Percentiles rank a stretch among this genome's conserved stretches.
phyloP scores from a whole-genome alignment of 2,797 vertebrate species.

The Anas flavirostris region DNA sequence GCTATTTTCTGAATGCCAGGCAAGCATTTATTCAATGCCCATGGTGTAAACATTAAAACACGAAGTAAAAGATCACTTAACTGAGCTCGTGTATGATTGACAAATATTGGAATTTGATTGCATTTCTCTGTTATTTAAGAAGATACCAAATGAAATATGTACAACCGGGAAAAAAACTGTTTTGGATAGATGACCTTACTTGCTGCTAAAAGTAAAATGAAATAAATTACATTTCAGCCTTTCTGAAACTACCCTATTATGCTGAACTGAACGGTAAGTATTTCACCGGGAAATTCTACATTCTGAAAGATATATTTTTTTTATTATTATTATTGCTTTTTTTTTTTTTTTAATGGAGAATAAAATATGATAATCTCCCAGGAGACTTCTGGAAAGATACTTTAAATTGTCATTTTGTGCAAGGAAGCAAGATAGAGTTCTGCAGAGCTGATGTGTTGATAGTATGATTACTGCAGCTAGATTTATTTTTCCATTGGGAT shows the following conservation, averaged over 20 bases:
- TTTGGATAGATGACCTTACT: constrained; percentile 11
- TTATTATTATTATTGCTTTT: background rate
- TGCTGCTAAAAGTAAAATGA: constrained; percentile 61
- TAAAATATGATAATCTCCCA: constrained; percentile 24
- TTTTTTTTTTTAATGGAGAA: background rate
- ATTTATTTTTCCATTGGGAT: constrained; percentile 15
- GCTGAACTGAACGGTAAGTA: constrained; percentile 16
- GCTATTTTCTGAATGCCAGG: background rate
- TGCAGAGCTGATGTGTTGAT: constrained; percentile 29
- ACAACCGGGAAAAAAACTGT: constrained; percentile 6
- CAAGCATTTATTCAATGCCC: background rate
- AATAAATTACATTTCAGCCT: constrained; percentile 48
- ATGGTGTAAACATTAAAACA: constrained; percentile 1
- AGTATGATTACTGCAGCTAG: constrained; percentile 20
- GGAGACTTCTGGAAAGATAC: constrained; percentile 38
- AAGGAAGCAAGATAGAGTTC: constrained; percentile 25
- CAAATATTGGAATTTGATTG: background rate
- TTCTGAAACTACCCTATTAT: background rate
- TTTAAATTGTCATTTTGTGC: constrained; percentile 53
- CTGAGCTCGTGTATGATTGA: background rate
- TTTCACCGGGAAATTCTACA: constrained; percentile 17
- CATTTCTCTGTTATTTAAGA: constrained; percentile 30
- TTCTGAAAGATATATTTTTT: background rate
- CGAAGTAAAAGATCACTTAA: background rate
- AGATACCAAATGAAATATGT: constrained; percentile 33